Conservation (phyloP, 2,888 invertebrate species). For the Cylindroiulus punctatus region DNA sequence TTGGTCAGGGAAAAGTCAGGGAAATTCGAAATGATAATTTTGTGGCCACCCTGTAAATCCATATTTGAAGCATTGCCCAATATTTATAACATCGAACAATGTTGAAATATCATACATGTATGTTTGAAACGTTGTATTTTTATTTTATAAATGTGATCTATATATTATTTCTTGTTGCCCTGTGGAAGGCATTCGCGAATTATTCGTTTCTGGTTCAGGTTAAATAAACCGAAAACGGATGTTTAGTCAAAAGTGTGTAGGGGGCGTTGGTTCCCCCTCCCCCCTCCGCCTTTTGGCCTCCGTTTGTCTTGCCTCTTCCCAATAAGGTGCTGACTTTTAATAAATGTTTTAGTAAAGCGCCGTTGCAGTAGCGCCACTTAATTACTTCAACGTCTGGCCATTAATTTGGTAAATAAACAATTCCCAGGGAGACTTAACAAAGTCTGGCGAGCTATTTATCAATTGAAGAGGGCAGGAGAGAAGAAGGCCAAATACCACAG, state of each 20-base stretch:
- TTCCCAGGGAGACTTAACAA: slow-evolving; percentile 28
- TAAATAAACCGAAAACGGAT: not conserved
- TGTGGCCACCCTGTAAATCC: no score
- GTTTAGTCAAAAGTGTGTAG: not conserved
- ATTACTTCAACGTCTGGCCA: slow-evolving; percentile 45
- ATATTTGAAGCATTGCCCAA: no score
- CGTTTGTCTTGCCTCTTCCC: not conserved
- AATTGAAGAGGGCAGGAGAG: slow-evolving; percentile 3
- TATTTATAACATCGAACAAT: no score
- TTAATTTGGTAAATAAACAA: slow-evolving; percentile 47
- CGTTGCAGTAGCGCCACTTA: not conserved
- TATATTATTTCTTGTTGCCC: no score
- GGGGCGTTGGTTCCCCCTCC: not conserved
- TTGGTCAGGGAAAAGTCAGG: no score
- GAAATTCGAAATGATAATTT: no score
- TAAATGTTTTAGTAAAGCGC: not conserved
- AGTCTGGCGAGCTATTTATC: slow-evolving; percentile 31
- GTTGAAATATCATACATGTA: no score
- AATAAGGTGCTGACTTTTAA: slow-evolving; percentile 16
- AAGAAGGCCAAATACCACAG: not conserved
- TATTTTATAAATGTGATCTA: no score
- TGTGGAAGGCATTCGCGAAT: no score
- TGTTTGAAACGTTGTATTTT: no score
- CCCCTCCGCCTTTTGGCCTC: not conserved
- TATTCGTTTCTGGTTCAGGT: no score